Evolutionary conservation across 2,888 invertebrate genomes (phyloP), one percentile per base, ranked within the genome.

Genomic region (Erpobdella octoculata): DNA sequence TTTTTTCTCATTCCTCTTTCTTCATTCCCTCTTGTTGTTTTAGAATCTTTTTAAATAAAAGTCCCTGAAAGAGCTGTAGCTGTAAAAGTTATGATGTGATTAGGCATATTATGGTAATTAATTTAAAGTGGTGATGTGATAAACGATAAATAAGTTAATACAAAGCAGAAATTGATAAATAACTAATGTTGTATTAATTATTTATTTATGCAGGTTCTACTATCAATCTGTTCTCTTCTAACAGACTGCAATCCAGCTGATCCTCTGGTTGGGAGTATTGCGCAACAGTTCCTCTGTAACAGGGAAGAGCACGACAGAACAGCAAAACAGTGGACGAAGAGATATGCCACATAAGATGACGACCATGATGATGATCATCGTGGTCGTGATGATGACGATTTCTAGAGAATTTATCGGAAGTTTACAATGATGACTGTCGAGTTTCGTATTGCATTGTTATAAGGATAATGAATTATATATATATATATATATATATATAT

Each of bases 161-260:
- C n/a, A n/a, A n/a, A n/a, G n/a, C n/a, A n/a, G n/a, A n/a, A n/a
- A n/a, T n/a, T n/a, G n/a, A n/a, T n/a, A n/a, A n/a, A n/a, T n/a
- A n/a, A n/a, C n/a, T n/a, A n/a, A n/a, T n/a, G n/a, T n/a, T n/a
- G n/a, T n/a, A n/a, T n/a, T n/a, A n/a, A n/a, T n/a, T n/a, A n/a
- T n/a, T n/a, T n/a, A n/a, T n/a, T n/a, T n/a, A n/a, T n/a, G n/a
- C 62, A 67, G 67, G 70, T 74, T 33, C 87, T 97, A 79, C 88
- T 97, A 78, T 95, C 95, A 78, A 95, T 98, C 86, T 95, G 95
- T 87, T 95, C 95, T 79, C 88, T 98, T 81, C 88, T 97, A 80
- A 95, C 95, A 81, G 96, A 97, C 86, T 96, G 96, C 84, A 96
- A 97, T 88, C 96, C 96, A 90, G 93, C 93, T 81, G 96, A 97